Conservation (phyloP, 1,140 invertebrate species). For the Geopemphigus sp. region DNA sequence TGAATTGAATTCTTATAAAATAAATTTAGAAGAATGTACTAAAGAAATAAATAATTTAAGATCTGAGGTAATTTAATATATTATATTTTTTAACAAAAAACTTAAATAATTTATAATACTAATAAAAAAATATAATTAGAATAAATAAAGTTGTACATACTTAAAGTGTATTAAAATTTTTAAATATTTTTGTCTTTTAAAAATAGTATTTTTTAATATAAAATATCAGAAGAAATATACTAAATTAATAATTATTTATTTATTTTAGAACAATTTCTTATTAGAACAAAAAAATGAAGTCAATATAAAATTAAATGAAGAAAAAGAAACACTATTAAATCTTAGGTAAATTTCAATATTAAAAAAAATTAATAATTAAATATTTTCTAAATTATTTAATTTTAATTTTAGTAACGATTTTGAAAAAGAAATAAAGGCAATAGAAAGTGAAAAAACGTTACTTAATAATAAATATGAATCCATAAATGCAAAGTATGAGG, state of each 20-base stretch:
- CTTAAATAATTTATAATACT: too few species aligned
- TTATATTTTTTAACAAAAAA: not conserved
- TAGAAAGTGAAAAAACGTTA: not conserved
- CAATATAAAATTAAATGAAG: slow-evolving; percentile 5
- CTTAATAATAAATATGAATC: slow-evolving; percentile 13
- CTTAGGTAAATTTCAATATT: not conserved
- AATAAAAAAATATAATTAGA: too few species aligned
- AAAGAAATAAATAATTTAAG: slow-evolving; percentile 5
- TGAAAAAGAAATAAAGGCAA: not conserved
- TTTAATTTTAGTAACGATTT: slow-evolving; percentile 25
- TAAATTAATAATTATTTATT: not conserved
- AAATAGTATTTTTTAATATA: not conserved
- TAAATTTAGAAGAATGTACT: slow-evolving; percentile 30
- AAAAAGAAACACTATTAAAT: slow-evolving; percentile 17
- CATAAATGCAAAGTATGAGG: not conserved
- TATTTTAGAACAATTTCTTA: slow-evolving; percentile 11
- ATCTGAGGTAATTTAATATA: slow-evolving; percentile 1
- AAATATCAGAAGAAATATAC: not conserved
- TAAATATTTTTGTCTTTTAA: too few species aligned
- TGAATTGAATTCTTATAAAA: not conserved
- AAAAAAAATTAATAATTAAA: not conserved
- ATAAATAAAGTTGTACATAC: too few species aligned
- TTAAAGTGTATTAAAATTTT: too few species aligned
- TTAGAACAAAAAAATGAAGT: not conserved
- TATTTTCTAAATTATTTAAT: not conserved